A percentile compares a stretch with the other conserved stretches of the same genome.
Conservation (phyloP, 1,140 invertebrate species). For the Arctopsyche grandis region DNA sequence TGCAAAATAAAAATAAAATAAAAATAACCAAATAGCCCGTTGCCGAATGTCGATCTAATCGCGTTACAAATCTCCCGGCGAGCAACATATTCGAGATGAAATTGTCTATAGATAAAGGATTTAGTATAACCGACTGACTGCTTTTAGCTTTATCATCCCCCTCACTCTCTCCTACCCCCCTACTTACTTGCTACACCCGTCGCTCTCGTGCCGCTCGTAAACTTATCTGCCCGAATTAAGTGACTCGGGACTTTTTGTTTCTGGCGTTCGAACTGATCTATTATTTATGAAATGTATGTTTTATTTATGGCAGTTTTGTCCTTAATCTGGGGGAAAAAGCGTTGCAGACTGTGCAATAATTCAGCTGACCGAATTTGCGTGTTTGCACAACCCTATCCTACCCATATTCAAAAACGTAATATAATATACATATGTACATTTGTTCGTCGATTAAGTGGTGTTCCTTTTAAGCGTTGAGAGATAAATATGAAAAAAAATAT, state of each 20-base stretch:
- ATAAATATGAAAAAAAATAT: no score
- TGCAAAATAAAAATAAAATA: background rate
- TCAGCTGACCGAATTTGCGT: slow-evolving; percentile 17
- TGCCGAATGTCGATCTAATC: background rate
- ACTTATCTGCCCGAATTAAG: slow-evolving; percentile 3
- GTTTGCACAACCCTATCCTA: no score
- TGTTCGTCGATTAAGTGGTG: no score
- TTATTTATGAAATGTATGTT: slow-evolving; percentile 31
- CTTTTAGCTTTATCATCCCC: no score
- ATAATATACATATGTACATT: no score
- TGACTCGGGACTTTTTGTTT: background rate
- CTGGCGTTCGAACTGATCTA: slow-evolving; percentile 5
- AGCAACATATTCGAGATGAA: slow-evolving; percentile 1
- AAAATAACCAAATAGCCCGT: slow-evolving; percentile 7
- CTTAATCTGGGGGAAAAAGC: slow-evolving; percentile 4
- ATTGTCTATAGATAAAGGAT: slow-evolving; percentile 11
- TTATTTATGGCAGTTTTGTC: slow-evolving; percentile 32
- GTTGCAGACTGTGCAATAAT: slow-evolving; percentile 16
- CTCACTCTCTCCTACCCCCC: no score
- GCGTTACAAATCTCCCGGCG: background rate
- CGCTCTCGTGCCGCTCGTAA: background rate
- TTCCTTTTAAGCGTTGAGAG: no score
- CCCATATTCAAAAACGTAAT: no score
- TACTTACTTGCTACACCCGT: background rate
- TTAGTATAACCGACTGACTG: background rate